Evolutionary conservation across 1,140 invertebrate genomes (phyloP).

Genomic region (Scaptomyza graminum): DNA sequence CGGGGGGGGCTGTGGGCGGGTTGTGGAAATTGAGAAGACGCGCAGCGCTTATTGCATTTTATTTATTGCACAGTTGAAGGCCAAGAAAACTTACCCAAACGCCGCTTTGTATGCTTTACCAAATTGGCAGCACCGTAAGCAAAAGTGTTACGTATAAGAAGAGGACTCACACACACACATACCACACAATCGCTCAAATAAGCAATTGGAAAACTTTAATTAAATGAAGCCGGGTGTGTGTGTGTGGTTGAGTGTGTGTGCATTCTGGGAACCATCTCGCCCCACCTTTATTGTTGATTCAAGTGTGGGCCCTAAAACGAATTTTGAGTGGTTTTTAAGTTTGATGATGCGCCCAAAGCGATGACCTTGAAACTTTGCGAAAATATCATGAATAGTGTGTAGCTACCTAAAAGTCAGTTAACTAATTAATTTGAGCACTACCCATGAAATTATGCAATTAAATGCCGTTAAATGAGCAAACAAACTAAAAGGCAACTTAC

Average conservation of each 20-base stretch:
- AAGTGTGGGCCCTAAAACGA: slow-evolving; percentile 9
- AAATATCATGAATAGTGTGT: slow-evolving; percentile 1
- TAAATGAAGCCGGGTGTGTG: slow-evolving; percentile 38
- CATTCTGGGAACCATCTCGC: too few species aligned
- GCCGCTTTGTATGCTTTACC: slow-evolving; percentile 44
- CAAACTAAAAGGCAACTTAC: slow-evolving; percentile 43
- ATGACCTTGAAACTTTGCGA: slow-evolving; percentile 4
- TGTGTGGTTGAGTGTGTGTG: slow-evolving; percentile 10
- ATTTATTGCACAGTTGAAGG: slow-evolving; percentile 55
- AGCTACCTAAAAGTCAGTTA: background rate
- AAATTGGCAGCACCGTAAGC: slow-evolving; percentile 44
- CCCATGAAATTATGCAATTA: slow-evolving; percentile 74
- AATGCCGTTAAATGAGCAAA: slow-evolving; percentile 72
- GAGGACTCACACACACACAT: slow-evolving; percentile 15
- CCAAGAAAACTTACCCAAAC: slow-evolving; percentile 52
- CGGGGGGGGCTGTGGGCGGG: background rate
- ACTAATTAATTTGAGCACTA: slow-evolving; percentile 41
- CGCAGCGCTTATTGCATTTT: slow-evolving; percentile 58
- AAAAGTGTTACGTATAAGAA: slow-evolving; percentile 11
- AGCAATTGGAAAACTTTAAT: slow-evolving; percentile 60
- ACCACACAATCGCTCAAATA: background rate
- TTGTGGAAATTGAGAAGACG: slow-evolving; percentile 5
- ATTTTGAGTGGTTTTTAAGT: background rate
- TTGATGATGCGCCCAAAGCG: background rate
- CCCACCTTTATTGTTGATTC: slow-evolving; percentile 16